Evolutionary conservation across 2,888 invertebrate species (phyloP), one percentile per base, ranked within the genome.

Genomic region (Conistra vaccinii): DNA sequence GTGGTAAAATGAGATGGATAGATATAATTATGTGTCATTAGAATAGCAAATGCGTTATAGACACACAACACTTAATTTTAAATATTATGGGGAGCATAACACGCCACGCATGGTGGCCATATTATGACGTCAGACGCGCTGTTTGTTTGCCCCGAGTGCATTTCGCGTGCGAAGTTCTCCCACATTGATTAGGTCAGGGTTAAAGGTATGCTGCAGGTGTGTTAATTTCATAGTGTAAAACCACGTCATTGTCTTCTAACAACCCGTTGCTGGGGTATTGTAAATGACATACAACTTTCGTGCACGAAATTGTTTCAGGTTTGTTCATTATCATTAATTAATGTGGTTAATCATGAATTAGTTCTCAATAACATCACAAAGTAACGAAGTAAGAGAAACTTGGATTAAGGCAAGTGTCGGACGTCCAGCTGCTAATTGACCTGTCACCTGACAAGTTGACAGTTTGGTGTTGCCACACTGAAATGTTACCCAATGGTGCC

Each of bases 121-220:
- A 12, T 48, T 6, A 29, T 65, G 65, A 73, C 69, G 65, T 79
- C 57, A 53, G 20, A 20, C n/a, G 23, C n/a, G 6, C 14, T 45
- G 7, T 65, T 63, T 20, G 26, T 48, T 55, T 77, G 83, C 70
- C 78, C 78, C 58, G 70, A 32, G 45, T 73, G 80, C 69, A 69
- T 48, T 83, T 81, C 48, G 65, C 67, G 60, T 69, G 65, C 45
- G 9, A 62, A 26, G 35, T 51, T 63, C 17, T 62, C 55, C 17
- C 17, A 55, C 48, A 53, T 26, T 29, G 53, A 35, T 61, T 42
- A 55, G 53, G 80, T 79, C 73, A 83, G 57, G 57, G 53, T 61
- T 48, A 42, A 14, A 39, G 20, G n/a, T 51, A 12, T 63, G 12
- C 12, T 74, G 57, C 48, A 65, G 53, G 20, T 51, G 32, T 23